Percentiles rank a stretch among this genome's conserved stretches.
Evolutionary conservation across 2,113 vertebrate genomes (phyloP).

Genomic region (Erpornis zantholeuca): DNA sequence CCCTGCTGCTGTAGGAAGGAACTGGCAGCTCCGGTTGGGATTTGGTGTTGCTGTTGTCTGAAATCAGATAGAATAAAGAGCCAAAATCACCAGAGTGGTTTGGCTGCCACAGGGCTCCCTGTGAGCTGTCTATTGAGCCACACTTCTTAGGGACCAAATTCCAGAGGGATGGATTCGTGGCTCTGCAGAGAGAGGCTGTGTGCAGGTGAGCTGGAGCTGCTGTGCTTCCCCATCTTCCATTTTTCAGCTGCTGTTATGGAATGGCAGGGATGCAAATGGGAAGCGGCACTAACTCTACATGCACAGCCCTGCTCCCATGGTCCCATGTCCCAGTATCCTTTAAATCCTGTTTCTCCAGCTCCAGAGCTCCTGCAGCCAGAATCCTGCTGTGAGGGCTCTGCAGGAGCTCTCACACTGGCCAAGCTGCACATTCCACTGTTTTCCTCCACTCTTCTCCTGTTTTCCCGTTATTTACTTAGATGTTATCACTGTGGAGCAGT

Average conservation of each 20-base stretch:
- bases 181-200: background rate
- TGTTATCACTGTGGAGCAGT: background rate
- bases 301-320: background rate
- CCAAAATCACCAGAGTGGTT: fast-evolving
- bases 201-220: background rate
- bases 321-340: background rate
- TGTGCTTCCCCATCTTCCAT: background rate
- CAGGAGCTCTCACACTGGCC: background rate
- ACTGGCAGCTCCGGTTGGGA: fast-evolving
- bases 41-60: background rate
- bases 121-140: background rate
- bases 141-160: background rate
- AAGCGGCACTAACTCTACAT: background rate
- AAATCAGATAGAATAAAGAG: background rate
- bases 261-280: background rate
- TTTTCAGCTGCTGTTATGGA: background rate
- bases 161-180: background rate
- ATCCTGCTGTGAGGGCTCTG: background rate
- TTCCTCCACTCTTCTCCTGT: background rate
- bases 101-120: background rate
- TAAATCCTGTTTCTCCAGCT: background rate
- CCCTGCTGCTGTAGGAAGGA: background rate
- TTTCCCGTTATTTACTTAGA: background rate
- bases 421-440: background rate
- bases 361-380: background rate